These are phyloP conservation scores for Amblyopsis hoosieri DNA, from an alignment of 2,797 vertebrate genomes.

Conservation along the genomic window DNA sequence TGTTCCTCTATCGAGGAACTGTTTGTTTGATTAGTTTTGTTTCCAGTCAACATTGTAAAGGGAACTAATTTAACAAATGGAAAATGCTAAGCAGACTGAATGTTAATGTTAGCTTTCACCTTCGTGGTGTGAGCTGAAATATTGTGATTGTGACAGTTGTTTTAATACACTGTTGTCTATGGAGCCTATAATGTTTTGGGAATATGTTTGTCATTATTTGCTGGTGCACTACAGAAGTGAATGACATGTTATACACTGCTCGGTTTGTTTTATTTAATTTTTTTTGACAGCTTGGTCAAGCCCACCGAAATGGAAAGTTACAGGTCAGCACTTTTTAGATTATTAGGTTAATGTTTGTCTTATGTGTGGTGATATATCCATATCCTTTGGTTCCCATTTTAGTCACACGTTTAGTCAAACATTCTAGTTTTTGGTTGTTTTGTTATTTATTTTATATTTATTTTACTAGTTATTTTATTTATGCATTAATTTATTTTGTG, in stretches of 20 bases:
- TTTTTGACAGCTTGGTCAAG: not conserved
- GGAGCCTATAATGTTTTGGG: slow-evolving; percentile 20
- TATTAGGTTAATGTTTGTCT: not conserved
- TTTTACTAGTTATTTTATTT: slow-evolving; percentile 28
- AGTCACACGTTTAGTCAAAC: too few species aligned
- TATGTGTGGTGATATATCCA: not conserved
- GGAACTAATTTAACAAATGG: slow-evolving; percentile 10
- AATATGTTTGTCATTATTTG: slow-evolving; percentile 17
- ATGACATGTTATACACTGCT: slow-evolving; percentile 6
- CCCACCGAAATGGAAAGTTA: not conserved
- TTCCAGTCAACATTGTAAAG: slow-evolving; percentile 24
- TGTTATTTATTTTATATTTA: slow-evolving; percentile 4
- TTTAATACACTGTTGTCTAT: slow-evolving; percentile 4
- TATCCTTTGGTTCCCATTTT: not conserved
- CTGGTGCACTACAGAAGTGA: slow-evolving; percentile 48
- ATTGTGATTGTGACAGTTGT: slow-evolving; percentile 10
- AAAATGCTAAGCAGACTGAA: not conserved
- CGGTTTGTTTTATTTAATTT: not conserved
- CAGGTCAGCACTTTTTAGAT: not conserved
- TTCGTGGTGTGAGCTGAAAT: slow-evolving; percentile 10
- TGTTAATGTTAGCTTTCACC: not conserved
- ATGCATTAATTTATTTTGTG: slow-evolving; percentile 16
- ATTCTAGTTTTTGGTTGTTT: not conserved
- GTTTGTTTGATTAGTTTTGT: not conserved
- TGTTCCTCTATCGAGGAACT: not conserved